Base-by-base conservation (phyloP, 2,888 invertebrate genomes). In the Noctua comes region DNA sequence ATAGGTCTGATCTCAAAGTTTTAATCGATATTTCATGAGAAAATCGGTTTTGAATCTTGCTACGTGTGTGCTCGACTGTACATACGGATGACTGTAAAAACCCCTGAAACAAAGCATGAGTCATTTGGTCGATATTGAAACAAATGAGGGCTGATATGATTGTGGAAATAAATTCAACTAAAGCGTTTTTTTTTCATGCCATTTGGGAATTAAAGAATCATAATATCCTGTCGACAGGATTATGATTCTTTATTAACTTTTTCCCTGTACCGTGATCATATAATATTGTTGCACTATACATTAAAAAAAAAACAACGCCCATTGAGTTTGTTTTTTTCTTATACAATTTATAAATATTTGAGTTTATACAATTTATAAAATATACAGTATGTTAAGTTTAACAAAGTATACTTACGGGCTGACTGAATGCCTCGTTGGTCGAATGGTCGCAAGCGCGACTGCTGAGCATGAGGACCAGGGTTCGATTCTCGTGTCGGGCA, bases 71-170 rank as follows among this genome's bases (percentile, higher is more conserved):
- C n/a, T 57, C n/a, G 54, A 57, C 57, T 24, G 13, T 40, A 62
- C 10, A 62, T 8, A 46, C 40, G 16, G 36, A 54, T 65, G 36
- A 40, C 57, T 59, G 72, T 64, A 48, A 68, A 77, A 72, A 72
- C 68, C 68, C 43, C 4, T 3, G 7, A 51, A 59, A 24, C 24
- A 59, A 51, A 24, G 6, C 11, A 69, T 82, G 84, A 84, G 40
- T 78, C 84, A 83, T 71, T 62, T 48, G 62, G 10, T 81, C 68
- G 16, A 81, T 81, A 77, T 54, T 48, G 6, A 76, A 82, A 24
- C 13, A 36, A 68, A 57, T 64, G 48, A 31, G 43, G 64, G 68
- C 40, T 48, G 31, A 57, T 21, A 64, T 2, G 11, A 11, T 46
- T 27, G 7, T 1, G 36, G 16, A 27, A 80, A 36, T 62, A 71